These are phyloP conservation scores for Bombyx mori DNA, from an alignment of 1,140 invertebrate species.

Conservation along the genomic window DNA sequence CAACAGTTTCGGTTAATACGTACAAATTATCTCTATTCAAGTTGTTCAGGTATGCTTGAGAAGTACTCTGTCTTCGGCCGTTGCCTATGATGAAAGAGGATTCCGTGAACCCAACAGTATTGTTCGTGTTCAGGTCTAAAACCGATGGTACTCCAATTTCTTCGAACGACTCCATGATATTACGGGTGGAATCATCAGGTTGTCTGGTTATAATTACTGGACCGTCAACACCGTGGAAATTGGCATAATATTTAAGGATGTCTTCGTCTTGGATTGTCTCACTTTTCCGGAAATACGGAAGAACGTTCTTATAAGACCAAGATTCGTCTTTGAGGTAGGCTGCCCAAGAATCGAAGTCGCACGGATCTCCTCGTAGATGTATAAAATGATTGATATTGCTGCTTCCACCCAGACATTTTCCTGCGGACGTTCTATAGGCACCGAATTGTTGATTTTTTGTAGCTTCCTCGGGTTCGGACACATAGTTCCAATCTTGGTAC, in stretches of 20 bases:
- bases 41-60: conserved; percentile 3
- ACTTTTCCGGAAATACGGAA: conserved; percentile 11
- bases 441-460: neutral
- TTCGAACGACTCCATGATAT: conserved; percentile 4
- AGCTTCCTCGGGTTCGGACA: neutral
- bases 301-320: conserved; percentile 12
- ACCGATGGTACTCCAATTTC: conserved; percentile 3
- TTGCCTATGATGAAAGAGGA: conserved; percentile 4
- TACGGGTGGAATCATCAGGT: neutral
- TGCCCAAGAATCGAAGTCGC: conserved; percentile 7
- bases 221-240: conserved; percentile 9
- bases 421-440: conserved; percentile 1
- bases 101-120: conserved; percentile 7
- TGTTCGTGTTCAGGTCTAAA: conserved; percentile 2
- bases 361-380: neutral
- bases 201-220: conserved; percentile 6
- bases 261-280: conserved; percentile 9
- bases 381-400: conserved; percentile 8
- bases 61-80: conserved; percentile 8
- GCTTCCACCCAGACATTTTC: conserved; percentile 11
- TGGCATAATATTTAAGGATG: conserved; percentile 4
- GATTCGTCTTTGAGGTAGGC: conserved; percentile 2
- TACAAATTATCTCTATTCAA: conserved; percentile 7
- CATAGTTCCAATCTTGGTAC: conserved; percentile 7
- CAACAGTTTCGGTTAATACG: conserved; percentile 3